Base-by-base conservation (phyloP, 92 coral and sea anemone species). In the Pocillopora grandis region DNA sequence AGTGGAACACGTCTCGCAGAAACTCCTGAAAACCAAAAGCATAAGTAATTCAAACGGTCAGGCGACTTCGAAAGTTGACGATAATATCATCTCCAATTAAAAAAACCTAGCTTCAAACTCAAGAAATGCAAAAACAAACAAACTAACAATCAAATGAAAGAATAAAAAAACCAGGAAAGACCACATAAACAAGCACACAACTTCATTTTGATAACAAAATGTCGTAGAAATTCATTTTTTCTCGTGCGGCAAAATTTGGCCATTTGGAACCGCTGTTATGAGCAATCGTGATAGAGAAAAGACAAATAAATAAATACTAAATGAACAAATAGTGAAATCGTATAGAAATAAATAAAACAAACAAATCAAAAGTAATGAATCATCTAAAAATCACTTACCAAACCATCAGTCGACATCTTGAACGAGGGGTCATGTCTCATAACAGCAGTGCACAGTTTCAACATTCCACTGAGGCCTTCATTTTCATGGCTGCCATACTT, bases 391-490 rank as follows among this genome's bases (percentile, higher is more conserved):
- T 18, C 76, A 82, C 99, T 89, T 67, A 97, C 99, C 94, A 97
- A 85, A 27, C 97, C 98, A 56, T 89, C 92, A 18, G 84, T 90
- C 6, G 99, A 92, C 78, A 84, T 88, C 72, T 94, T 97, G 79
- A 97, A 97, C 1, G 95, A 90, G 8, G 99, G 99, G 72, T 97
- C 93, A 56, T 97, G 99, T 62, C 99, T 89, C 92, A 97, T 92
- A 63, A 97, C 99, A 23, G 99, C 99, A 9, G 99, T 95, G 60
- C 97, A 97, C 10, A 97, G 95, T 76, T 97, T 97, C 19, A 97
- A 60, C 89, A 97, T 87, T 58, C 99, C 99, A 63, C 95, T 90
- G 10, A 94, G 81, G 6, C 98, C 98, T 77, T 97, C 99, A 69
- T 94, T 97, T 76, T 94, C 99, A 78, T 88, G 90, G 36, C 76